Conservation (phyloP, 2,113 vertebrate genomes). For the Malurus elegans region DNA sequence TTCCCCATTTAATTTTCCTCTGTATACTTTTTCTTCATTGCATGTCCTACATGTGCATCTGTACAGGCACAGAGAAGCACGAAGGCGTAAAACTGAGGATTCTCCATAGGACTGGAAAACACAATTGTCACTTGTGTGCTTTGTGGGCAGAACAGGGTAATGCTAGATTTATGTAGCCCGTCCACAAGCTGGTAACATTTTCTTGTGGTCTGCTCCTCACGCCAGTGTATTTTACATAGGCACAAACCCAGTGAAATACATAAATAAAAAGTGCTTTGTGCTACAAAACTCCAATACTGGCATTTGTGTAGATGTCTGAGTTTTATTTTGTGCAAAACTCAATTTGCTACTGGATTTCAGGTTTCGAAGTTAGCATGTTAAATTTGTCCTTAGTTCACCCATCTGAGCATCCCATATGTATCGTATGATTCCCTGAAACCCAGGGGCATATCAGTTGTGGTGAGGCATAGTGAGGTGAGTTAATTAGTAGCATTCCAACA, state of each 20-base stretch:
- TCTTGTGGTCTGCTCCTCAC: not conserved
- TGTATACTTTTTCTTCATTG: not conserved
- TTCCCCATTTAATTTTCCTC: not conserved
- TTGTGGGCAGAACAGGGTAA: not conserved
- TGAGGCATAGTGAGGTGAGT: not conserved
- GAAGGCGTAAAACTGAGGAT: not conserved
- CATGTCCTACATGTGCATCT: not conserved
- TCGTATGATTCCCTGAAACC: not conserved
- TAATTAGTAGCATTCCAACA: constrained; percentile 33
- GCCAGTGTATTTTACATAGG: not conserved
- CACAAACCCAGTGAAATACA: not conserved
- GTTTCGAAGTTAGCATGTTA: not conserved
- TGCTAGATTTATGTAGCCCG: not conserved
- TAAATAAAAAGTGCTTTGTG: not conserved
- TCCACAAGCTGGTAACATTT: not conserved
- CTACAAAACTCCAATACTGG: not conserved
- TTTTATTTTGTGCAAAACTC: not conserved
- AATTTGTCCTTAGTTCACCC: constrained; percentile 49
- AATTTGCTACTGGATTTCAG: not conserved
- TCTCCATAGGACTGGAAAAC: not conserved
- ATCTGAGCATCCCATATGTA: not conserved
- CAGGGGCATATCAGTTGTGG: not conserved
- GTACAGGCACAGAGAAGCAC: not conserved
- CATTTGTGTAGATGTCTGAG: not conserved
- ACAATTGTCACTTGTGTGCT: not conserved